A percentile compares a stretch with the other conserved stretches of the same genome.
phyloP scores from a whole-genome alignment of 2,888 invertebrate species.

The Eupithecia exiguata region DNA sequence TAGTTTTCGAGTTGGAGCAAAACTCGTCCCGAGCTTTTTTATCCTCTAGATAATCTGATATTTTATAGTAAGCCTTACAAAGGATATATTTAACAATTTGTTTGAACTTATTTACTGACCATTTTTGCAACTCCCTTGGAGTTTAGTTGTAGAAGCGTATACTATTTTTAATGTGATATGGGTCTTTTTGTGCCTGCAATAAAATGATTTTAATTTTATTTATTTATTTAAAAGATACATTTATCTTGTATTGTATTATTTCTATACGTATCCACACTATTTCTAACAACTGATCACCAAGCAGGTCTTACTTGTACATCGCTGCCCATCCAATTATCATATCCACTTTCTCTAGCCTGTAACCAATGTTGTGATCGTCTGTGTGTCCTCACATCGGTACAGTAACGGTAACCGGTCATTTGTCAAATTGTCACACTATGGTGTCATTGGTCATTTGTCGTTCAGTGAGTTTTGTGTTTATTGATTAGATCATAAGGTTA shows the following conservation, averaged over 20 bases:
- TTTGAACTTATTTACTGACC: no score
- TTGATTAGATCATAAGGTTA: conserved; percentile 7
- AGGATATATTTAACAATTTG: no score
- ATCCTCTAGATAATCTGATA: no score
- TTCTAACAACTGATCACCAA: conserved; percentile 41
- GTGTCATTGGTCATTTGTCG: conserved; percentile 19
- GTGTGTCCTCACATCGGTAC: conserved; percentile 28
- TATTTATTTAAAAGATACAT: no score
- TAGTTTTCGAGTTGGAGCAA: no score
- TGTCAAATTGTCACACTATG: conserved; percentile 10
- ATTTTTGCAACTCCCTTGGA: no score
- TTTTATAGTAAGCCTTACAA: no score
- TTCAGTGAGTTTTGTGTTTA: conserved; percentile 9
- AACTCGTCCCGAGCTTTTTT: no score
- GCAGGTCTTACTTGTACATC: conserved; percentile 69
- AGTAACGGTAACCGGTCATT: conserved; percentile 8
- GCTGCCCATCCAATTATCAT: conserved; percentile 79
- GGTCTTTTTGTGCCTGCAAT: no score
- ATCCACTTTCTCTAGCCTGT: conserved; percentile 76
- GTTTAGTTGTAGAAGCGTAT: no score
- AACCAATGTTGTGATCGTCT: conserved; percentile 38
- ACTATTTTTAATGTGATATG: no score
- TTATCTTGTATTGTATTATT: neutral
- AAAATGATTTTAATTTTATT: no score
- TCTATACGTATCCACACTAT: conserved; percentile 53